Base-by-base conservation (phyloP, 2,113 vertebrate genomes). In the Isichthys henryi region DNA sequence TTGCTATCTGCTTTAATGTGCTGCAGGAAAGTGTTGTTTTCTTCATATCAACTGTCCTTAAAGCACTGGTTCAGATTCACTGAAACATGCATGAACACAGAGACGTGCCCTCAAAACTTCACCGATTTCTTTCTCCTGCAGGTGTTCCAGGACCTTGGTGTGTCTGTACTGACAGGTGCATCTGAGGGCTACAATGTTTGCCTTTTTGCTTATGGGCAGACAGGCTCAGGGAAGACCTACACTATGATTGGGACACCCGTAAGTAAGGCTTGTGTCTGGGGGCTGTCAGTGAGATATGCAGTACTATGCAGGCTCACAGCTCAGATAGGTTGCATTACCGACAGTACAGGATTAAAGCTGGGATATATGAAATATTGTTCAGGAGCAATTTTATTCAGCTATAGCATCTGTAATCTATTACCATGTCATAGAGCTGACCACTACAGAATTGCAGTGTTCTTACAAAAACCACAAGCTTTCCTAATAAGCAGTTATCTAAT, bases 191-290 rank as follows among this genome's bases (percentile, higher is more conserved):
- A 99, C 94, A 99, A 99, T n/a, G 97, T 99, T 91, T 99, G 98
- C 91, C 95, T 99, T 90, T 99, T 99, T 95, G 98, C 98, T 3
- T 99, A 99, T 86, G 98, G 98, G 88, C 98, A 99, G 94, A 99
- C 98, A 0, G 98, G 98, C 91, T 98, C 98, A 88, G 98, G 98
- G 89, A 99, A 99, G 95, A 99, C 98, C 0, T 98, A 99, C 89
- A 99, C 98, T 89, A 99, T 99, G 98, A 97, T 99, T 95, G 98
- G 98, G 49, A 98, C 97, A 48, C 97, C 97, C 92, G 98, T 99
- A 92, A 98, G 98, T 88, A 89, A 6, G 39, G 70, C 1, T 8
- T 7, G 9, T 15, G 46, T 48, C 11, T 50, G 0, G 4, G 52
- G 7, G 21, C 39, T 56, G 31, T 50, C 39, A 9, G 21, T 8